Evolutionary conservation across 2,797 vertebrate species (phyloP).

Genomic region (Brotula barbata): DNA sequence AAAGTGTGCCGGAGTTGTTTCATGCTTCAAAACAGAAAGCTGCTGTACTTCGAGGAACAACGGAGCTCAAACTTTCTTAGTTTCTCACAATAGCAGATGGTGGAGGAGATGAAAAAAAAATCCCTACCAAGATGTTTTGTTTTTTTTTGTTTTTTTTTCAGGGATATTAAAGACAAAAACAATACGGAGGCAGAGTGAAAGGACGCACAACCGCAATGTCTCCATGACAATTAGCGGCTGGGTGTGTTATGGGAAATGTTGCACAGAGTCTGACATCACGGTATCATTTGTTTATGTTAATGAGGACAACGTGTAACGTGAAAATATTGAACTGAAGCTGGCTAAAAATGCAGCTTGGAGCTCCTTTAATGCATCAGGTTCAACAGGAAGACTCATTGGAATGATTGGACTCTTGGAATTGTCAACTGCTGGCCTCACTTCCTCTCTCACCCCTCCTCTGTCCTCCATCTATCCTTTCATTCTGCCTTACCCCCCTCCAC

Average conservation of each 20-base stretch:
- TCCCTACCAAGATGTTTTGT: constrained; percentile 67
- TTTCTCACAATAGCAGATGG: constrained; percentile 64
- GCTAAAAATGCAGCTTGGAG: constrained; percentile 8
- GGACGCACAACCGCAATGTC: constrained; percentile 25
- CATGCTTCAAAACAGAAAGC: constrained; percentile 5
- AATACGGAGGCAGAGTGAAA: constrained; percentile 51
- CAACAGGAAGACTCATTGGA: constrained; percentile 20
- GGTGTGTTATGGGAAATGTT: constrained; percentile 35
- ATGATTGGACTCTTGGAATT: constrained; percentile 18
- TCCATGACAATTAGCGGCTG: constrained; percentile 30
- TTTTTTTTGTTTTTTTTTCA: constrained; percentile 60
- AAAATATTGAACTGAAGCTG: no score
- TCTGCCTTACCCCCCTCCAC: constrained; percentile 1
- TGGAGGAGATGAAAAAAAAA: constrained; percentile 49
- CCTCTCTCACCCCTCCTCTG: constrained; percentile 27
- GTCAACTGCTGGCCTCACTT: constrained; percentile 39
- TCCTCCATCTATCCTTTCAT: constrained; percentile 31
- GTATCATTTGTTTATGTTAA: constrained; percentile 14
- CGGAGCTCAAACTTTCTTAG: constrained; percentile 35
- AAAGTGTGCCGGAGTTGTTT: constrained; percentile 28
- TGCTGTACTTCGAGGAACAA: constrained; percentile 30
- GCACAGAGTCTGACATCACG: no score
- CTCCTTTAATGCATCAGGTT: constrained; percentile 5
- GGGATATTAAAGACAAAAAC: constrained; percentile 60
- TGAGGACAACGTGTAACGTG: neutral